Evolutionary conservation across 30 jellyfish, hydroid and myxozoan species (phyloP).

Genomic region (Aurelia aurita complex sp. Pacific): DNA sequence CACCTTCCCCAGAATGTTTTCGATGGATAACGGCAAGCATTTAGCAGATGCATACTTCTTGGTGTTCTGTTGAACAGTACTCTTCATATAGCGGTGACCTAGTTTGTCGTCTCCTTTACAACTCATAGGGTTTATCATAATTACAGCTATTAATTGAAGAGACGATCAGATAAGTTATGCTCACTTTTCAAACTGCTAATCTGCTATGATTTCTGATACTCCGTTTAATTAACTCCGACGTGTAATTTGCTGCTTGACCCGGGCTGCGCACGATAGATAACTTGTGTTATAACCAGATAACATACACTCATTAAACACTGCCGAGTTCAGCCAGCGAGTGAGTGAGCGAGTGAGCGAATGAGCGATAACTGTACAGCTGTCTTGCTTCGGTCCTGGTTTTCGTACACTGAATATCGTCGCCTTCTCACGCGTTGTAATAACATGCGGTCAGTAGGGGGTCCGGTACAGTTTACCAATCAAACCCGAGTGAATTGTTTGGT

Average conservation of each 20-base stretch:
- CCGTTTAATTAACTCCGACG: neutral
- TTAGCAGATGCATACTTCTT: conserved; percentile 38
- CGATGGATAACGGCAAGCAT: conserved; percentile 70
- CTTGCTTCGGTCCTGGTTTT: neutral
- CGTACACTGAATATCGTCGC: conserved; percentile 45
- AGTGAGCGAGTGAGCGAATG: conserved; percentile 2
- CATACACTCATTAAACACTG: neutral
- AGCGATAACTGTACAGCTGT: conserved; percentile 15
- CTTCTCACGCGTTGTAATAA: conserved; percentile 63
- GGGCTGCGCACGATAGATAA: conserved; percentile 41
- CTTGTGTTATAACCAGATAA: conserved; percentile 33
- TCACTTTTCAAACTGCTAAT: conserved; percentile 10
- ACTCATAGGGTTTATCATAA: conserved; percentile 41
- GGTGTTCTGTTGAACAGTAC: conserved; percentile 43
- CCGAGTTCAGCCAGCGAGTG: neutral
- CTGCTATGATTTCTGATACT: neutral
- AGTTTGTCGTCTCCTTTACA: conserved; percentile 29
- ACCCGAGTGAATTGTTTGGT: conserved; percentile 31
- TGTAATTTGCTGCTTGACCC: conserved; percentile 29
- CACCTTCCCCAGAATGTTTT: conserved; percentile 62
- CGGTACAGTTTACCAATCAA: conserved; percentile 60
- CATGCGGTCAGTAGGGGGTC: conserved; percentile 76
- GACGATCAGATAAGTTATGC: conserved; percentile 30
- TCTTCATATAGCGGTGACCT: conserved; percentile 61
- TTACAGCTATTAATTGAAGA: conserved; percentile 18